phyloP scores from a whole-genome alignment of 2,888 invertebrate species.

The Hydroisotoma schaefferi region DNA sequence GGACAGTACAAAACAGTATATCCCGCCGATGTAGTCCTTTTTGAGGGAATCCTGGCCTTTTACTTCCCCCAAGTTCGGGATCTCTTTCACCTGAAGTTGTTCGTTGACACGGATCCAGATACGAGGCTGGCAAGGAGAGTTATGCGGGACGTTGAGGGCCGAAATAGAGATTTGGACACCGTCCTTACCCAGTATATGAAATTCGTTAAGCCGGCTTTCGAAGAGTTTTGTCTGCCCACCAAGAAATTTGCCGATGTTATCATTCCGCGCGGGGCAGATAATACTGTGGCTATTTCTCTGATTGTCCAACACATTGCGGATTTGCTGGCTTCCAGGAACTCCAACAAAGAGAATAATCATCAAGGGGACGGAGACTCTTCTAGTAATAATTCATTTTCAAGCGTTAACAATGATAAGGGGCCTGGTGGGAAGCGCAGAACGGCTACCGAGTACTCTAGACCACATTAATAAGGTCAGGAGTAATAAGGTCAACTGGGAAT shows the following conservation, averaged over 20 bases:
- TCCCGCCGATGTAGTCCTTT: conserved; percentile 93
- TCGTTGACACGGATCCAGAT: conserved; percentile 98
- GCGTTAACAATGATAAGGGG: neutral
- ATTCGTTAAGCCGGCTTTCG: conserved; percentile 99
- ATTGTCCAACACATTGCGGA: conserved; percentile 99
- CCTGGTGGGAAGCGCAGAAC: conserved; percentile 1
- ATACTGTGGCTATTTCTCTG: conserved; percentile 98
- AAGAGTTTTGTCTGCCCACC: conserved; percentile 97
- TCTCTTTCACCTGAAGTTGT: conserved; percentile 97
- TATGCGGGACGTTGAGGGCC: conserved; percentile 89
- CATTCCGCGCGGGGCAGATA: conserved; percentile 73
- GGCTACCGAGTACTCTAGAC: conserved; percentile 8
- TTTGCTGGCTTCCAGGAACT: conserved; percentile 26
- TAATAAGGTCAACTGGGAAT: no score
- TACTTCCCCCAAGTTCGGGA: conserved; percentile 93
- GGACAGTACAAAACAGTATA: conserved; percentile 75
- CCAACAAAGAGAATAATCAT: neutral
- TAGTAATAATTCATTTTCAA: neutral
- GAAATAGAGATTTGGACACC: conserved; percentile 88
- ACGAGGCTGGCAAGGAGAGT: conserved; percentile 91
- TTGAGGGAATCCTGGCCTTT: conserved; percentile 97
- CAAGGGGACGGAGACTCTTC: conserved; percentile 2
- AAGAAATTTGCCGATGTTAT: conserved; percentile 99
- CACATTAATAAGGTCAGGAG: conserved; percentile 3
- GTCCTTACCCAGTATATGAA: conserved; percentile 96